A percentile compares a stretch with the other conserved stretches of the same genome.
These are phyloP conservation scores for Azemiops feae DNA, from an alignment of 2,113 vertebrate genomes.

Conservation along the genomic window DNA sequence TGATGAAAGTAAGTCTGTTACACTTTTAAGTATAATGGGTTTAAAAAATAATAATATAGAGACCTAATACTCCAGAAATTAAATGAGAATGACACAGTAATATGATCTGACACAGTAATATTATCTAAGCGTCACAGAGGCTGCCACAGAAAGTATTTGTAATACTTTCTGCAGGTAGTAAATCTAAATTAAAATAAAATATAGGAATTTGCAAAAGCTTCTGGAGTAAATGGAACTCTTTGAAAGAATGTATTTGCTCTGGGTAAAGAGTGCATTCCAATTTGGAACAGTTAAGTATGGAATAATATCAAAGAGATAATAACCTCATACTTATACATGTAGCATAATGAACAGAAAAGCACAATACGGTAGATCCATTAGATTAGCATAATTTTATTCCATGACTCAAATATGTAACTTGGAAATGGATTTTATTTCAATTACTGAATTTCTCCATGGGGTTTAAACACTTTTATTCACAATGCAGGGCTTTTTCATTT, in stretches of 20 bases:
- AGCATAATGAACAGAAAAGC: constrained; percentile 65
- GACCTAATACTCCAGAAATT: constrained; percentile 1
- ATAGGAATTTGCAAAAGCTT: constrained; percentile 36
- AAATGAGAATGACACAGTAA: constrained; percentile 21
- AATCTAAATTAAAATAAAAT: constrained; percentile 62
- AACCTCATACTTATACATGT: constrained; percentile 66
- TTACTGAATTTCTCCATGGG: constrained; percentile 58
- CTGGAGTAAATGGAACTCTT: constrained; percentile 61
- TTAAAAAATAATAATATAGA: neutral
- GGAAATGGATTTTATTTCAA: constrained; percentile 69
- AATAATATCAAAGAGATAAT: constrained; percentile 69
- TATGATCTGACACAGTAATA: constrained; percentile 22
- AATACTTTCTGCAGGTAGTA: constrained; percentile 54
- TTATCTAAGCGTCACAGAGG: constrained; percentile 12
- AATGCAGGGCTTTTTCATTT: constrained; percentile 51
- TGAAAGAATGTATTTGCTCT: constrained; percentile 48
- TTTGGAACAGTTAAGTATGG: constrained; percentile 65
- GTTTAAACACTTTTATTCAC: constrained; percentile 61
- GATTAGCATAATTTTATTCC: constrained; percentile 73
- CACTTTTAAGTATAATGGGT: neutral
- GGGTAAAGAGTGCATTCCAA: constrained; percentile 58
- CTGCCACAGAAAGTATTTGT: constrained; percentile 39
- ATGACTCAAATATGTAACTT: constrained; percentile 61
- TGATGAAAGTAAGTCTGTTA: neutral
- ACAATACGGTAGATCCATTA: constrained; percentile 66